A percentile compares a stretch with the other conserved stretches of the same genome.
phyloP scores from a whole-genome alignment of 2,113 vertebrate species.

The Ageneiosus marmoratus region DNA sequence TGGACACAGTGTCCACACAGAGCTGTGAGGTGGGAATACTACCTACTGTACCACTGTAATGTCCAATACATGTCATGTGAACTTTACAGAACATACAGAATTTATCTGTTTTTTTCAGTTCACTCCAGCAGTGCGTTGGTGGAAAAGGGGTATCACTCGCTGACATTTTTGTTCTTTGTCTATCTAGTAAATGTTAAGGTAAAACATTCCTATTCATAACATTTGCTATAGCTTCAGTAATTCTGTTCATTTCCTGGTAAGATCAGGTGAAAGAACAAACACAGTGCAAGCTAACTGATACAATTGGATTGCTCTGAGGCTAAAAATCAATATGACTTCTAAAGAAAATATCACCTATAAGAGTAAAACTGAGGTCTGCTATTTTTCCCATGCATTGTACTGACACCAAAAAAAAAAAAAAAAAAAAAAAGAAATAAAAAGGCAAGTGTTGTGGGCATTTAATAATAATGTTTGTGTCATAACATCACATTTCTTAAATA shows the following conservation, averaged over 20 bases:
- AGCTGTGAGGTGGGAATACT: background rate
- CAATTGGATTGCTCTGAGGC: background rate
- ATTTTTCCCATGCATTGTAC: too few relatives aligned
- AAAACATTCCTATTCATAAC: background rate
- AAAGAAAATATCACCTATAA: background rate
- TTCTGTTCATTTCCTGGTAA: background rate
- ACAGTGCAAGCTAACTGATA: background rate
- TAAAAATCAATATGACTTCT: background rate
- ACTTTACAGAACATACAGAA: background rate
- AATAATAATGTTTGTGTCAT: background rate
- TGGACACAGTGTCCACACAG: background rate
- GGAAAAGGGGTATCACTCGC: slow-evolving; percentile 18
- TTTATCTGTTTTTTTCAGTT: background rate
- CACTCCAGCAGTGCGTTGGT: background rate
- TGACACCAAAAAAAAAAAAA: background rate
- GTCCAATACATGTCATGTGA: background rate
- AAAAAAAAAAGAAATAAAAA: background rate
- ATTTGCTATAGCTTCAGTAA: background rate
- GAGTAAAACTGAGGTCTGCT: background rate
- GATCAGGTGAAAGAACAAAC: background rate
- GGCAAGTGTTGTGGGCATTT: slow-evolving; percentile 1
- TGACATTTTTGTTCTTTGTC: background rate
- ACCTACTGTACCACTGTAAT: background rate
- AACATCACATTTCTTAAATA: background rate
- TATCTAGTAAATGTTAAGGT: background rate